These are phyloP conservation scores for Brenthis daphne DNA, from an alignment of 2,888 invertebrate genomes.

Conservation along the genomic window DNA sequence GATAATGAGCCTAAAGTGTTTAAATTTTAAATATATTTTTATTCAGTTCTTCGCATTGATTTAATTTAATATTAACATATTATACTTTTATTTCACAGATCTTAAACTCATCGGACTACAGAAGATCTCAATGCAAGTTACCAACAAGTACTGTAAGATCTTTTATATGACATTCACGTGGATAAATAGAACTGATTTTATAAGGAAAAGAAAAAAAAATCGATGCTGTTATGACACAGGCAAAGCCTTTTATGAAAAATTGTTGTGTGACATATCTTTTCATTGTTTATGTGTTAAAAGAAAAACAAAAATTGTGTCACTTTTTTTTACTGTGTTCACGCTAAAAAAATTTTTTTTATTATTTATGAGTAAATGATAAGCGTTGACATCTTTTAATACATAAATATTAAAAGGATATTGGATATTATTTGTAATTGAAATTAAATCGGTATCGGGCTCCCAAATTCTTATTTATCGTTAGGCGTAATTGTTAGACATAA, in stretches of 20 bases:
- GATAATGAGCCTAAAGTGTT: not conserved
- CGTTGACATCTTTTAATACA: constrained; percentile 1
- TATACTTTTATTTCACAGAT: constrained; percentile 11
- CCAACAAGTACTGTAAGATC: constrained; percentile 26
- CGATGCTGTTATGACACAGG: not conserved
- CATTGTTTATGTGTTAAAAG: constrained; percentile 15
- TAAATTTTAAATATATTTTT: not conserved
- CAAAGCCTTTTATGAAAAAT: not conserved
- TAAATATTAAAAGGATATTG: constrained; percentile 19
- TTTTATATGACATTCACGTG: constrained; percentile 9
- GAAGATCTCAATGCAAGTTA: constrained; percentile 22
- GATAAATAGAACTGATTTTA: not conserved
- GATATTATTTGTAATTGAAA: constrained; percentile 9
- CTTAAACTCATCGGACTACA: constrained; percentile 8
- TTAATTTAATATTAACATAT: too few relatives aligned
- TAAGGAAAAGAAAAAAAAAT: not conserved
- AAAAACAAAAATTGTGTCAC: not conserved
- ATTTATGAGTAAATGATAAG: not conserved
- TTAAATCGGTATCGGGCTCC: constrained; percentile 27
- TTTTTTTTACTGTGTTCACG: too few relatives aligned
- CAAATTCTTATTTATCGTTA: constrained; percentile 25
- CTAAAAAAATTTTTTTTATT: not conserved
- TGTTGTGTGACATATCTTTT: constrained; percentile 13
- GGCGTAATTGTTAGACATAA: constrained; percentile 27
- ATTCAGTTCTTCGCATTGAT: too few relatives aligned